Percentiles rank a stretch among this genome's conserved stretches.
Evolutionary conservation across 1,140 invertebrate genomes (phyloP).

Genomic region (Lycorma delicatula): DNA sequence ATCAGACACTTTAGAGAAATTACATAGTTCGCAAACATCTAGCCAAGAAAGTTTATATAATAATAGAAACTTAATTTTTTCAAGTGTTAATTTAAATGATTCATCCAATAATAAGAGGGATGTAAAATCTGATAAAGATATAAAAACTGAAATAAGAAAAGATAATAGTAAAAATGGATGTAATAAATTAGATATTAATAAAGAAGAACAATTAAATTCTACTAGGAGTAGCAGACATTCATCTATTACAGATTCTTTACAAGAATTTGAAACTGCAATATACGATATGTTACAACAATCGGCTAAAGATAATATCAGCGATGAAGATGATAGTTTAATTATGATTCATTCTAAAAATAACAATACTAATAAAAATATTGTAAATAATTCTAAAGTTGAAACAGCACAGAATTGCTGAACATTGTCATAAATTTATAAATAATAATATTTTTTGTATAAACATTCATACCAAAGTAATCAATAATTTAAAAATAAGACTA

Average conservation of each 20-base stretch:
- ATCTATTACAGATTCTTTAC: not conserved
- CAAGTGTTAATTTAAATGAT: not conserved
- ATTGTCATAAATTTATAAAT: too few relatives aligned
- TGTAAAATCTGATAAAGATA: not conserved
- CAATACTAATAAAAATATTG: too few relatives aligned
- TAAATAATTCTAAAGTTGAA: too few relatives aligned
- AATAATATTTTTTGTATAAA: too few relatives aligned
- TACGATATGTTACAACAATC: not conserved
- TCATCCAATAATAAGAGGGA: not conserved
- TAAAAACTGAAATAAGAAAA: not conserved
- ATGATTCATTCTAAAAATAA: conserved; percentile 15
- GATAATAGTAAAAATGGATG: not conserved
- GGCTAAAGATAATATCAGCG: not conserved
- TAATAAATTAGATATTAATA: too few relatives aligned
- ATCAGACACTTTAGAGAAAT: not conserved
- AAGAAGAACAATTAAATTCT: not conserved
- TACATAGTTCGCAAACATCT: not conserved
- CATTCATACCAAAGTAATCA: too few relatives aligned
- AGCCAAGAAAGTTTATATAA: not conserved
- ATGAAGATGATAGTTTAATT: conserved; percentile 5
- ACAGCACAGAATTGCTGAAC: too few relatives aligned
- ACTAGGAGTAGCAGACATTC: not conserved
- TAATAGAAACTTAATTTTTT: not conserved
- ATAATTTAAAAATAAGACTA: too few relatives aligned
- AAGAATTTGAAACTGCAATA: not conserved